phyloP scores from a whole-genome alignment of 2,113 vertebrate species.

The Furnarius figulus region DNA sequence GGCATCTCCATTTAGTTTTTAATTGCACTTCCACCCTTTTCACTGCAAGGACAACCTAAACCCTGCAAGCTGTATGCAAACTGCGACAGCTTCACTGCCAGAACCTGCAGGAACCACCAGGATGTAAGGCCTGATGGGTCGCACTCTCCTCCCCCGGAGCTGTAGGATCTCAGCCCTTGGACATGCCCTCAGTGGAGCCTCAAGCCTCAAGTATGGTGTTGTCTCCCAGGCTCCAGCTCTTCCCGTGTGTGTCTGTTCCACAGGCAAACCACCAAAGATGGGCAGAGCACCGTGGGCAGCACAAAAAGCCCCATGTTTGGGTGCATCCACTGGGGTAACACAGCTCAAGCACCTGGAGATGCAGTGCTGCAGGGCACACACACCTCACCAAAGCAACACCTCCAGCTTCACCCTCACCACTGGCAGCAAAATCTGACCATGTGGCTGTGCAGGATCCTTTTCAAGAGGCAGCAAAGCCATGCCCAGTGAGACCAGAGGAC shows the following conservation, averaged over 20 bases:
- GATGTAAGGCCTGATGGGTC: neutral
- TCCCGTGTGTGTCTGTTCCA: rapidly evolving
- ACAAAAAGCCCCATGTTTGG: neutral
- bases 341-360: neutral
- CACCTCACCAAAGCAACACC: too few relatives aligned
- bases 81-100: neutral
- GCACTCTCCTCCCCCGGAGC: neutral
- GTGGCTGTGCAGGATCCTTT: neutral
- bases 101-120: neutral
- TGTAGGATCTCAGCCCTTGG: neutral
- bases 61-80: neutral
- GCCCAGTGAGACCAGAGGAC: neutral
- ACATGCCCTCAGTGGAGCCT: neutral
- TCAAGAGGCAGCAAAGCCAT: neutral
- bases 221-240: neutral
- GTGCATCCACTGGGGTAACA: rapidly evolving
- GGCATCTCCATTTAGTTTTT: neutral
- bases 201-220: rapidly evolving
- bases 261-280: neutral
- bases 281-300: neutral
- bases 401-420: neutral
- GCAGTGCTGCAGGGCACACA: neutral
- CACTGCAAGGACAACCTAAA: neutral
- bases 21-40: neutral
- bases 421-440: neutral